Evolutionary conservation across 2,113 vertebrate species (phyloP).

Genomic region (Theropithecus gelada): DNA sequence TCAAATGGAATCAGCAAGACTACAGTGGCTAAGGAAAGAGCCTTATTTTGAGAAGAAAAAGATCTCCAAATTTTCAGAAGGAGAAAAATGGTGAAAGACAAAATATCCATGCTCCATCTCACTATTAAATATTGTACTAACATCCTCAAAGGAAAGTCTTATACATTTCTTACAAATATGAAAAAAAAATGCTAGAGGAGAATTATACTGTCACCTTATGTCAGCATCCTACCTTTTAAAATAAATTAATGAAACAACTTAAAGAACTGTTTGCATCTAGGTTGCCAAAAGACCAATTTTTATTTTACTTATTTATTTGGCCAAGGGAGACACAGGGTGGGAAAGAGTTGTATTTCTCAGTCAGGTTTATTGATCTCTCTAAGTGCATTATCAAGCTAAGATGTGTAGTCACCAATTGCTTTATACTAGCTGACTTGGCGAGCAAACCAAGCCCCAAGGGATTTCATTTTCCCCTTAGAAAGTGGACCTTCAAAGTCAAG

Average conservation of each 20-base stretch:
- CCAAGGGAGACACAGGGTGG: neutral
- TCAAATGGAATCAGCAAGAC: neutral
- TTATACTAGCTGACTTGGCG: constrained; percentile 73
- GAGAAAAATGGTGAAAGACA: neutral
- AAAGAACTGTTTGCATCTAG: constrained; percentile 45
- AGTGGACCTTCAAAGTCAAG: constrained; percentile 77
- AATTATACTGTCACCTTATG: neutral
- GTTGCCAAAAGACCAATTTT: constrained; percentile 56
- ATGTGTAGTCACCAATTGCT: constrained; percentile 70
- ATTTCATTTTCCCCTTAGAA: constrained; percentile 70
- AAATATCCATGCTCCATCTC: neutral
- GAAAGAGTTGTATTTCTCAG: constrained; percentile 75
- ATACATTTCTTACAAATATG: neutral
- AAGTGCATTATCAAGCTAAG: constrained; percentile 78
- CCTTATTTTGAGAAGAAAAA: neutral
- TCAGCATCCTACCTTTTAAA: constrained; percentile 31
- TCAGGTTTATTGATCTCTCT: constrained; percentile 82
- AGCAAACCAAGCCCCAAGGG: constrained; percentile 55
- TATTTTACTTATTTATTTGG: constrained; percentile 67
- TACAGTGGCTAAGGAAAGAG: neutral
- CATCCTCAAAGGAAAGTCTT: neutral
- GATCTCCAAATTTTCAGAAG: neutral
- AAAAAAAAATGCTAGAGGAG: neutral
- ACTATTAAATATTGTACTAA: neutral
- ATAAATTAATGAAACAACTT: constrained; percentile 46